Conservation (phyloP, 2,113 vertebrate genomes). For the Corythaixoides concolor region DNA sequence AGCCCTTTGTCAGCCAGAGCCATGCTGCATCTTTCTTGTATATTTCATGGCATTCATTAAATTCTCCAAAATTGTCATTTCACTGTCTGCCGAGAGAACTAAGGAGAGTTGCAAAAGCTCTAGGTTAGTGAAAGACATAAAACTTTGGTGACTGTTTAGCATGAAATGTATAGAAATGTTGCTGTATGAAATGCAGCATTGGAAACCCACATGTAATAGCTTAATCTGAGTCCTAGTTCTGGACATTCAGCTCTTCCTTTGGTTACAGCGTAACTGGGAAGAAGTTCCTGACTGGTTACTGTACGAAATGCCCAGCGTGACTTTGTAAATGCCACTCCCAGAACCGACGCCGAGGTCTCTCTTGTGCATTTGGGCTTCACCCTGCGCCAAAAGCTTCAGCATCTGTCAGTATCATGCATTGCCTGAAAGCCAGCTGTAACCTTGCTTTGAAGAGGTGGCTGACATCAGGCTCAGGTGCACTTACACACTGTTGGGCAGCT, state of each 20-base stretch:
- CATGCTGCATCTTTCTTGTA: neutral
- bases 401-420: neutral
- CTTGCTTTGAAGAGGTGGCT: neutral
- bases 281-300: neutral
- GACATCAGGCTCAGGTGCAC: neutral
- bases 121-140: neutral
- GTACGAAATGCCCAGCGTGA: neutral
- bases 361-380: neutral
- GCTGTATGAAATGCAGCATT: neutral
- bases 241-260: neutral
- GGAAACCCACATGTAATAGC: neutral
- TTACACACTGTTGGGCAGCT: neutral
- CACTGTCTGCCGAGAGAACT: neutral
- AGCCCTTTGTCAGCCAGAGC: neutral
- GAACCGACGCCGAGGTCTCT: fast-evolving
- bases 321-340: neutral
- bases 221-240: neutral
- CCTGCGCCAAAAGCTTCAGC: neutral
- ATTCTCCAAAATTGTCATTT: neutral
- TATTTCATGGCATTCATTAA: neutral
- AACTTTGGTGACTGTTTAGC: neutral
- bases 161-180: neutral
- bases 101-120: neutral
- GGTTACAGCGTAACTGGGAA: neutral
- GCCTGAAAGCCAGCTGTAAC: neutral